Base-by-base conservation (phyloP, 2,888 invertebrate species). In the Mesoligia furuncula region DNA sequence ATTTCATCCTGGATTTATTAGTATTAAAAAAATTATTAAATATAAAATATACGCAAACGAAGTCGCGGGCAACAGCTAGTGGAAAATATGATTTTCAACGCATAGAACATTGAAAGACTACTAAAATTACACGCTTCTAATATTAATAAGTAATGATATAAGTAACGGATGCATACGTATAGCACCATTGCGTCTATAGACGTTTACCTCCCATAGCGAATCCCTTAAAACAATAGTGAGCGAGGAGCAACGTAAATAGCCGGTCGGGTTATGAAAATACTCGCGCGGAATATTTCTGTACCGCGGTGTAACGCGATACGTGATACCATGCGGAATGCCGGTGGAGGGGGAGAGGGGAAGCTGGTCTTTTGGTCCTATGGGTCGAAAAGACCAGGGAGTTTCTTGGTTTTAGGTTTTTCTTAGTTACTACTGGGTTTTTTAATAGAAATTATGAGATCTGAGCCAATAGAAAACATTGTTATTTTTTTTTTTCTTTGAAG, bases 241-340 rank as follows among this genome's bases (percentile, higher is more conserved):
- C 69, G 71, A 69, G 42, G 69, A 81, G 79, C 69, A 75, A 86
- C 85, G 61, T 75, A 89, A 89, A 89, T 89, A 88, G 86, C 72
- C 57, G 51, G 74, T 24, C 79, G 75, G 65, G 79, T 88, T 88
- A 87, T 89, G 84, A 89, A 89, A 88, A 89, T 89, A 89, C 89
- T 64, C 87, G 84, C 80, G 80, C 80, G 73, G 88, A 86, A 89
- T 86, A 84, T 88, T 86, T 86, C 78, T 85, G 86, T 83, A 78
- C 83, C 73, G 76, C 75, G 36, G n/a, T 75, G 89, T 86, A 89
- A 89, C 67, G 73, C 70, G 89, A 89, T 87, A 88, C 83, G 67
- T 36, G 68, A 83, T 85, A 77, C 76, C 67, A 67, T 75, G 79
- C 83, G 80, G 84, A 86, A 89, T 65, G 61, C 27, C 59, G 66